Evolutionary conservation across 1,140 invertebrate genomes (phyloP).

Genomic region (Periplaneta americana): DNA sequence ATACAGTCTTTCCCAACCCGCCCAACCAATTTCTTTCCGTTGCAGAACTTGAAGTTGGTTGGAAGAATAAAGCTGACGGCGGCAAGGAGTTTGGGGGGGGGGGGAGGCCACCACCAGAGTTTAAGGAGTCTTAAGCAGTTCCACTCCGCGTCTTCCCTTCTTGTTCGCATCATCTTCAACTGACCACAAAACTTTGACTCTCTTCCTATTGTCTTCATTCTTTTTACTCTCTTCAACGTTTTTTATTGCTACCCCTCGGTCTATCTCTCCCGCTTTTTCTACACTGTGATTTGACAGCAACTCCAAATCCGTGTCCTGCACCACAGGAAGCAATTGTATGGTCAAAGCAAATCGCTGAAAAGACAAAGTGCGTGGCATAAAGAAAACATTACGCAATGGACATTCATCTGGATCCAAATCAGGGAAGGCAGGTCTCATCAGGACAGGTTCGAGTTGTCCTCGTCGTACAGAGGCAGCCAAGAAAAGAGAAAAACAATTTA

Average conservation of each 20-base stretch:
- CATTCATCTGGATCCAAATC: too few species aligned
- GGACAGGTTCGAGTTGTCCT: too few species aligned
- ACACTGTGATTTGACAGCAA: neutral
- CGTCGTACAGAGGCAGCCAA: too few species aligned
- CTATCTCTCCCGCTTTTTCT: neutral
- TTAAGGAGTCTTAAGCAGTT: neutral
- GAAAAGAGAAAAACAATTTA: too few species aligned
- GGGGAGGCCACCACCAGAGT: neutral
- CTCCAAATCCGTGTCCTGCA: neutral
- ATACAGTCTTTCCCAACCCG: neutral
- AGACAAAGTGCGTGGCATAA: too few species aligned
- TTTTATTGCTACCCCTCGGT: neutral
- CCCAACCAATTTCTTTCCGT: neutral
- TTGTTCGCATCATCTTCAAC: neutral
- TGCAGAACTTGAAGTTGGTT: neutral
- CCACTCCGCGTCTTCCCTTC: neutral
- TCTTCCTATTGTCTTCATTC: neutral
- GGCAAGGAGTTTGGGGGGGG: too few species aligned
- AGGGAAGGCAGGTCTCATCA: too few species aligned
- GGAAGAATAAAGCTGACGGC: neutral
- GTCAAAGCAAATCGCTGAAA: neutral
- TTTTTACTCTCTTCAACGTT: neutral
- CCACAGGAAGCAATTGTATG: neutral
- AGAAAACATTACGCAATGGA: too few species aligned
- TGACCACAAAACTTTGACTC: neutral